Percentiles rank a stretch among this genome's conserved stretches.
Evolutionary conservation across 2,797 vertebrate species (phyloP).

Genomic region (Enteromius mattozi): DNA sequence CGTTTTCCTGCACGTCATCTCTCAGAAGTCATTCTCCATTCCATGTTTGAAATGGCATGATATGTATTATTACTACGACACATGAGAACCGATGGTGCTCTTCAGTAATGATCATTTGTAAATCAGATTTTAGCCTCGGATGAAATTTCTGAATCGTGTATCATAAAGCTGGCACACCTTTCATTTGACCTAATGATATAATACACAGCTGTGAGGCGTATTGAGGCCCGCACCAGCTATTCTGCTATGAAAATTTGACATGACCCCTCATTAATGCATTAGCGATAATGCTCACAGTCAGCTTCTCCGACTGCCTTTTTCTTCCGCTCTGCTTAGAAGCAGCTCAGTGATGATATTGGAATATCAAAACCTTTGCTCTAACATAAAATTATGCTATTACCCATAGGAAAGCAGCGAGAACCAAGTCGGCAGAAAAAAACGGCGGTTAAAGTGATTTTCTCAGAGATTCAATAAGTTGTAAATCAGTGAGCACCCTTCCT

Average conservation of each 20-base stretch:
- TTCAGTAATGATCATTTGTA: background rate
- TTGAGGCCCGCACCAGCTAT: conserved; percentile 28
- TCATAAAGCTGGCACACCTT: conserved; percentile 28
- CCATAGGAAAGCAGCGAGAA: conserved; percentile 45
- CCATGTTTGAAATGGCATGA: background rate
- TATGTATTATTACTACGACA: background rate
- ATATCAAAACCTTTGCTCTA: conserved; percentile 52
- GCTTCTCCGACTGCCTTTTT: conserved; percentile 30
- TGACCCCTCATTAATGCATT: conserved; percentile 55
- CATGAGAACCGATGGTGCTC: background rate
- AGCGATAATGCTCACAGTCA: conserved; percentile 44
- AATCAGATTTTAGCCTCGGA: background rate
- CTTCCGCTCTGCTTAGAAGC: conserved; percentile 34
- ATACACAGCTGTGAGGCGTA: conserved; percentile 41
- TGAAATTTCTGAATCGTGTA: background rate
- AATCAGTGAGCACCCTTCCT: conserved; percentile 60
- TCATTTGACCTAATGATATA: conserved; percentile 52
- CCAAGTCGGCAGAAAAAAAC: conserved; percentile 31
- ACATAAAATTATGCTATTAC: conserved; percentile 45
- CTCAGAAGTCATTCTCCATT: background rate
- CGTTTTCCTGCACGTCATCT: background rate
- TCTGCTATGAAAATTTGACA: conserved; percentile 52
- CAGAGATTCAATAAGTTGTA: conserved; percentile 63
- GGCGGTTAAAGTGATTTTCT: conserved; percentile 60
- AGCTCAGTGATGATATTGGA: conserved; percentile 52